Evolutionary conservation across 1,140 invertebrate species (phyloP), one percentile per base, ranked within the genome.

Genomic region (Brachionus asplanchnoidis): DNA sequence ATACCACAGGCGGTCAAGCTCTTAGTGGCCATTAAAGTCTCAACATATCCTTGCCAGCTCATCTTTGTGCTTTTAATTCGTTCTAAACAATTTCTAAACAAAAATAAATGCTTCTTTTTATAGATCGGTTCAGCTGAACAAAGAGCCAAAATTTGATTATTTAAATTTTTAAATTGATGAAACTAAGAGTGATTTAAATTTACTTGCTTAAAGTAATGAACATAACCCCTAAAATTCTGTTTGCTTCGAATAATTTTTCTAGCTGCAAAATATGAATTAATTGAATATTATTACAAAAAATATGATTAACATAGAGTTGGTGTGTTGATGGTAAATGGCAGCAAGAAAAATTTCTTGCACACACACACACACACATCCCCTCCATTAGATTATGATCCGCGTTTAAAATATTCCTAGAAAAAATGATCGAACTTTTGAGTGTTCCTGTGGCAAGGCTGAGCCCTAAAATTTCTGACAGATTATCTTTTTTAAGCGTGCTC

Each of bases 1-100:
- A 84, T 56, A 23, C 60, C 82, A 50, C 82, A 84, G 17, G 32
- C 42, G n/a, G 60, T 73, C n/a, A 84, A 36, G 17, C n/a, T 46
- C 28, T 70, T 70, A 14, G 60, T 84, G 14, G 44, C 60, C 32
- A 84, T 68, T 36, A 84, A 36, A 53, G 65, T 84, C 17, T 84
- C 82, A 32, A 84, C 66, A 75, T 84, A 84, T 68, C 82, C 66
- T 70, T 68, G 66, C 82, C 82, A 84, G 66, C 82, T 84, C 82
- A 84, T 84, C 26, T 84, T 84, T 73, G 26, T 84, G 40, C 23
- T 36, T 75, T 26, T 17, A 23, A 14, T 65, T 9, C 9, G 12
- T 82, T 65, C n/a, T 60, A 82, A 75, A 75, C 20, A 23, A 75
- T 42, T 26, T 77, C 46, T 46, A 50, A 50, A 77, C 23, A 26